Conservation (phyloP, 2,888 invertebrate species). For the Pemphredon lugubris region DNA sequence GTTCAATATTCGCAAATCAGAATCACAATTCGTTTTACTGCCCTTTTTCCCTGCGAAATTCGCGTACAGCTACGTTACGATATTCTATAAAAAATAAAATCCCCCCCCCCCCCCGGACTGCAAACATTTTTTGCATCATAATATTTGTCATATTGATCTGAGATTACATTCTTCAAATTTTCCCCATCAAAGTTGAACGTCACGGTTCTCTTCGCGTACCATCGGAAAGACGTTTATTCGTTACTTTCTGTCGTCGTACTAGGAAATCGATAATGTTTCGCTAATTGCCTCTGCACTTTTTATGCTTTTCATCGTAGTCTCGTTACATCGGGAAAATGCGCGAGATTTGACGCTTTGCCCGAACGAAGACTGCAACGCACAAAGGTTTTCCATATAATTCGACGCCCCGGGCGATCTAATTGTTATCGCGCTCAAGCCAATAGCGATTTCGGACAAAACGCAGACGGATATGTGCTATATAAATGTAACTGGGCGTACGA, state of each 20-base stretch:
- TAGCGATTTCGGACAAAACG: slow-evolving; percentile 59
- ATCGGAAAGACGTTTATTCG: no score
- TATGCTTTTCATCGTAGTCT: background rate
- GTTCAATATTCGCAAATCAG: slow-evolving; percentile 48
- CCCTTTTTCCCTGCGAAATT: background rate
- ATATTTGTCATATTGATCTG: no score
- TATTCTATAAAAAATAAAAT: no score
- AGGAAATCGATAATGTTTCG: background rate
- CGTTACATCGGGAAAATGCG: background rate
- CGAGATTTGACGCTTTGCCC: no score
- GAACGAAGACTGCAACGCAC: background rate
- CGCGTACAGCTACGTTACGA: no score
- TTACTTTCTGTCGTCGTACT: background rate
- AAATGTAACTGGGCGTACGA: slow-evolving; percentile 56
- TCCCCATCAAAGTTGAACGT: no score
- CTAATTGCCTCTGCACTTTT: slow-evolving; percentile 14
- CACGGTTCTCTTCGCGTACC: no score
- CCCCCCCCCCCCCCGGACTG: no score
- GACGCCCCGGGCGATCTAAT: slow-evolving; percentile 41
- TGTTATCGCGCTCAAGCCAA: slow-evolving; percentile 59
- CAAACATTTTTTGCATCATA: no score
- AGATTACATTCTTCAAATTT: no score
- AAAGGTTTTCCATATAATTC: slow-evolving; percentile 52
- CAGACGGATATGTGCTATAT: slow-evolving; percentile 38
- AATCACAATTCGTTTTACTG: slow-evolving; percentile 21